Evolutionary conservation across 2,797 vertebrate genomes (phyloP).

Genomic region (Cossypha heuglini): DNA sequence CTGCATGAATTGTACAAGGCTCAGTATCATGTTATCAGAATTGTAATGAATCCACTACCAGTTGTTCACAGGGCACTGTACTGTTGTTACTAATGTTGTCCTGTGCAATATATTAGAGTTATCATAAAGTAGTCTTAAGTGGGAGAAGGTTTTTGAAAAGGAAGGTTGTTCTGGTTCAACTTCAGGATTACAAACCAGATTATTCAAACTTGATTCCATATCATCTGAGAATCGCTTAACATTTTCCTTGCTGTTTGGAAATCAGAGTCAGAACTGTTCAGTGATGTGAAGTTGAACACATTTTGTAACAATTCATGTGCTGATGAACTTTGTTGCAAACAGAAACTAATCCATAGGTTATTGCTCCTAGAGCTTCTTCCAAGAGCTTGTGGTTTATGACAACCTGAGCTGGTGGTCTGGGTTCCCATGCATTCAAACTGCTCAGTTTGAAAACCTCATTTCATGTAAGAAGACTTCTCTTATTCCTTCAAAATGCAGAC

Average conservation of each 20-base stretch:
- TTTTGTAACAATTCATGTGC: neutral
- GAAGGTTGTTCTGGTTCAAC: neutral
- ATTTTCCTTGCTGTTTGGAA: neutral
- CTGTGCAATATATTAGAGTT: neutral
- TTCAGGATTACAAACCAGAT: neutral
- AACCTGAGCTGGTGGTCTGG: neutral
- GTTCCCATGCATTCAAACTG: neutral
- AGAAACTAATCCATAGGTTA: neutral
- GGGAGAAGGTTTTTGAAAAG: neutral
- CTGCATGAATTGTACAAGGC: conserved; percentile 44
- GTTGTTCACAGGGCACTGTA: conserved; percentile 11
- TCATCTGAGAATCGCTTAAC: neutral
- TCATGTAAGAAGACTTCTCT: neutral
- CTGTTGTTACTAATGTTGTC: neutral
- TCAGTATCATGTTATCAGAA: conserved; percentile 50
- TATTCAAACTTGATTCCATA: neutral
- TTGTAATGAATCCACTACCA: conserved; percentile 35
- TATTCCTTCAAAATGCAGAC: neutral
- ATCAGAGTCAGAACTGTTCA: neutral
- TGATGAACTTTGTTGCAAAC: neutral
- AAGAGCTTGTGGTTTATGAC: neutral
- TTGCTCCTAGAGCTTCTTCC: neutral
- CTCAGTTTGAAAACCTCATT: neutral
- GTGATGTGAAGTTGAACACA: neutral
- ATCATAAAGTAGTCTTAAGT: neutral